Evolutionary conservation across 92 coral and sea anemone genomes (phyloP).

Genomic region (Phenganax stokvisi): DNA sequence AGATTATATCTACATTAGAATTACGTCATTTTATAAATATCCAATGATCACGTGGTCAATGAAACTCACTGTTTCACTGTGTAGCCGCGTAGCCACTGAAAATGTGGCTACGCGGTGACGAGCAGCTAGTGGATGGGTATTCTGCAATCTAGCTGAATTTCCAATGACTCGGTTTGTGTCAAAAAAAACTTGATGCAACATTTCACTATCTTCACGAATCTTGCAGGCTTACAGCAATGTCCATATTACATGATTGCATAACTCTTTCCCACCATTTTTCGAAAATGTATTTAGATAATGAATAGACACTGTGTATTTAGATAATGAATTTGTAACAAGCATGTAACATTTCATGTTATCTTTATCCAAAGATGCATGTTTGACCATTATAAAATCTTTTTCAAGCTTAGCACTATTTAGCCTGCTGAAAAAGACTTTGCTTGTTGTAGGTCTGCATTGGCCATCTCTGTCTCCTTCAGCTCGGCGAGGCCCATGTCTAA

Average conservation of each 20-base stretch:
- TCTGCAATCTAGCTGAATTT: background rate
- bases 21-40: too few relatives aligned
- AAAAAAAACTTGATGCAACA: slow-evolving; percentile 13
- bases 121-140: too few relatives aligned
- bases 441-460: background rate
- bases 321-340: background rate
- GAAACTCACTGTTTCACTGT: too few relatives aligned
- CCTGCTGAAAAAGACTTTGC: background rate
- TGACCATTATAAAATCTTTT: background rate
- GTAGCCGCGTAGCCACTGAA: too few relatives aligned
- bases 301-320: background rate
- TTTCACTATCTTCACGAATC: slow-evolving; percentile 3
- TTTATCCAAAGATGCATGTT: background rate
- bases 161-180: background rate
- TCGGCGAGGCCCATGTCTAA: background rate
- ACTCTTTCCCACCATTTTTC: slow-evolving; percentile 15
- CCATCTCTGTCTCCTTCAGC: background rate
- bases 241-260: slow-evolving; percentile 13
- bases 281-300: too few relatives aligned
- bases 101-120: too few relatives aligned
- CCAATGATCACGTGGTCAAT: too few relatives aligned
- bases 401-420: background rate
- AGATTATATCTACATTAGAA: too few relatives aligned
- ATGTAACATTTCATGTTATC: background rate
- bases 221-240: slow-evolving; percentile 12